Base-by-base conservation (phyloP, 2,797 vertebrate genomes). In the Rhadinocentrus ornatus region DNA sequence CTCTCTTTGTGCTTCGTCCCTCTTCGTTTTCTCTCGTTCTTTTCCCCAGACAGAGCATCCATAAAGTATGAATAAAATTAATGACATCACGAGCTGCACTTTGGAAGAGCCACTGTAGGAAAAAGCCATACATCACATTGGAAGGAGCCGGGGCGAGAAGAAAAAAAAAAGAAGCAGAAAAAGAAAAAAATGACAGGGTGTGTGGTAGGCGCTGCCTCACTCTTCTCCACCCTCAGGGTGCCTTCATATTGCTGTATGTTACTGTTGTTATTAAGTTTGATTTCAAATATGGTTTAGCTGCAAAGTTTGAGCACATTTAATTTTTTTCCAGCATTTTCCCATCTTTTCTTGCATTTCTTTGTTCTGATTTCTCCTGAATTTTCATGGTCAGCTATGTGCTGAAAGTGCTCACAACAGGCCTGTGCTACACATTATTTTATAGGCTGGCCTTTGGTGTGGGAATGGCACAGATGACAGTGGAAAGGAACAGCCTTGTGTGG, bases 401-500 rank as follows among this genome's bases (percentile, higher is more conserved):
- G 55, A 22, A 59, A 60, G 92, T 92, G 92, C 93, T 94, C 90
- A 86, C 94, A 95, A 95, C 93, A 93, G 94, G 70, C 93, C 73
- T 77, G 52, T 62, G 60, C 62, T 24, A 70, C 37, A 77, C 84
- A 82, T 86, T 86, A 81, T 90, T 89, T 72, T 73, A 95, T 95
- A 79, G 94, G 92, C 95, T 95, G 94, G 90, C 91, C 96, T 94
- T 81, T 86, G 82, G 87, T 90, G 85, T 97, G 96, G 94, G 96
- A 96, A 95, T 81, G 92, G 93, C 94, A 94, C 96, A 97, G 96
- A 96, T 97, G 96, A 97, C 96, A 95, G 94, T 93, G 94, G 95
- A 96, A 96, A 95, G 86, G 95, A 95, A 91, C 80, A 95, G 86
- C 91, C 93, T n/a, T n/a, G 93, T 95, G 95, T 95, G 93, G 94